Conservation (phyloP, 2,113 vertebrate species). For the Ciconia stormi region DNA sequence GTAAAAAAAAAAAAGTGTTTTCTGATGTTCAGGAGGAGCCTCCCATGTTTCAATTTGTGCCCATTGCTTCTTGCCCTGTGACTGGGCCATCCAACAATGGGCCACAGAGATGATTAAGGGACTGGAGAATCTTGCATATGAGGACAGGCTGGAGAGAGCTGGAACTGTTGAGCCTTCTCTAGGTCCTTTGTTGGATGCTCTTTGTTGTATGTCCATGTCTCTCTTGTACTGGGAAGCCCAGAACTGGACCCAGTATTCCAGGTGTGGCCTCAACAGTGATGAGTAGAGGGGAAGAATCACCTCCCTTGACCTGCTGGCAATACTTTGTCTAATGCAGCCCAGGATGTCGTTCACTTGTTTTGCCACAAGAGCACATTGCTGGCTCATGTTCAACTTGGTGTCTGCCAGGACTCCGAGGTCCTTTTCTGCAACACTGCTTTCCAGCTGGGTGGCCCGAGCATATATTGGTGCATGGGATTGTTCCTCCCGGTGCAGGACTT, state of each 20-base stretch:
- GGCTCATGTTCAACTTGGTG: not conserved
- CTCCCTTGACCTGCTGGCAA: not conserved
- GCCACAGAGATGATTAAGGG: not conserved
- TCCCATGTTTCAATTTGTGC: not conserved
- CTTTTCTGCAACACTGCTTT: not conserved
- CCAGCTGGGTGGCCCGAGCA: not conserved
- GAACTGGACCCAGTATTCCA: not conserved
- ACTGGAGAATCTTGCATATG: not conserved
- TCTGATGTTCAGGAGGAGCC: not conserved
- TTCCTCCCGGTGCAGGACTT: not conserved
- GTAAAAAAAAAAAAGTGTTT: not conserved
- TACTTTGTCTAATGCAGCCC: not conserved
- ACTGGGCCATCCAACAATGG: not conserved
- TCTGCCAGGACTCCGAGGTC: not conserved
- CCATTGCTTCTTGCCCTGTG: not conserved
- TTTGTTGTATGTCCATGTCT: not conserved
- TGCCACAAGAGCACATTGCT: not conserved
- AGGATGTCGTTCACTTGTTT: not conserved
- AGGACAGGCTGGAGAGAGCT: not conserved
- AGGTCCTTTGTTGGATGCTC: not conserved
- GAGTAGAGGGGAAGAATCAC: not conserved
- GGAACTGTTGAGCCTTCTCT: not conserved
- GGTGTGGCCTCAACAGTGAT: not conserved
- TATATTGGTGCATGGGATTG: not conserved
- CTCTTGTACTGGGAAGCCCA: not conserved